phyloP scores from a whole-genome alignment of 1,140 invertebrate genomes.

The Leptinotarsa undecemlineata region DNA sequence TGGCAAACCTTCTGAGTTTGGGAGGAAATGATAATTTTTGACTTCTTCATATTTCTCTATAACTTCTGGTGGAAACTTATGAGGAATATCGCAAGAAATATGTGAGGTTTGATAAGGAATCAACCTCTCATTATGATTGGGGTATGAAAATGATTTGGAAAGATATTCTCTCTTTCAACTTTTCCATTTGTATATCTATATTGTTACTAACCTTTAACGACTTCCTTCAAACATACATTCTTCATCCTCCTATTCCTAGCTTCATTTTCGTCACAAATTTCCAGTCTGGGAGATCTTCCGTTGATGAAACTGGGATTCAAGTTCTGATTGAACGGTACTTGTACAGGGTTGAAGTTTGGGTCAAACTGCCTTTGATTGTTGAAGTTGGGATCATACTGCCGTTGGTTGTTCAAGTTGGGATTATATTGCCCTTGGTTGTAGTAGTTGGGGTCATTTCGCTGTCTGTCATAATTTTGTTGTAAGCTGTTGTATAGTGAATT shows the following conservation, averaged over 20 bases:
- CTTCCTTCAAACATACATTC: slow-evolving; percentile 44
- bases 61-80: too few species aligned
- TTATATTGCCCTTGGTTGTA: slow-evolving; percentile 32
- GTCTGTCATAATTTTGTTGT: slow-evolving; percentile 25
- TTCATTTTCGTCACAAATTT: slow-evolving; percentile 37
- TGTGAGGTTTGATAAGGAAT: too few species aligned
- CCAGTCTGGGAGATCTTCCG: slow-evolving; percentile 22
- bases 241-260: slow-evolving; percentile 37
- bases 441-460: slow-evolving; percentile 27
- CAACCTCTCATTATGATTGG: too few species aligned
- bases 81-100: too few species aligned
- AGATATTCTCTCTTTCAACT: too few species aligned
- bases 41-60: too few species aligned
- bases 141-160: too few species aligned
- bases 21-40: too few species aligned
- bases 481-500: slow-evolving; percentile 22
- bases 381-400: slow-evolving; percentile 39
- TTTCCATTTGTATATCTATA: too few species aligned
- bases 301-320: slow-evolving; percentile 28
- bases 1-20: too few species aligned
- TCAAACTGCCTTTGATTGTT: slow-evolving; percentile 26
- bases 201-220: slow-evolving; percentile 42
- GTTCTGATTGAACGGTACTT: slow-evolving; percentile 22
- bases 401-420: slow-evolving; percentile 37
- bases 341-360: slow-evolving; percentile 32